phyloP scores from a whole-genome alignment of 1,140 invertebrate species.

The Colletes latitarsis region DNA sequence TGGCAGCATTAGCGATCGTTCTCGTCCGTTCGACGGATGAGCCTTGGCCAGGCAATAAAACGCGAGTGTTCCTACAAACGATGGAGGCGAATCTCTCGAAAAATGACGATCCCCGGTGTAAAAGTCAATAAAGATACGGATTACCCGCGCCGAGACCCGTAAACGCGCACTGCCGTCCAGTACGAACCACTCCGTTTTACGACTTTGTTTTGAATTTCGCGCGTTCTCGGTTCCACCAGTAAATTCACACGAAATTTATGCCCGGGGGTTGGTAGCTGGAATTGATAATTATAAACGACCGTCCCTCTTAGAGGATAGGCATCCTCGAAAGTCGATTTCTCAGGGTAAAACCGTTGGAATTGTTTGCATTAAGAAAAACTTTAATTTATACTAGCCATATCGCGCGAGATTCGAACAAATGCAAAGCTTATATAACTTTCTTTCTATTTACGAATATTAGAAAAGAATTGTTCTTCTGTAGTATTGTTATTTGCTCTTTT shows the following conservation, averaged over 20 bases:
- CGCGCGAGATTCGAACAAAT: too few relatives aligned
- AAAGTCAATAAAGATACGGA: slow-evolving; percentile 73
- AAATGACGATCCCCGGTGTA: slow-evolving; percentile 48
- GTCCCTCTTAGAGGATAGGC: background rate
- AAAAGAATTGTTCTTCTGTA: too few relatives aligned
- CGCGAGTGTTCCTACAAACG: background rate
- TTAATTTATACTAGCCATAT: too few relatives aligned
- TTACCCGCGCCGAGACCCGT: slow-evolving; percentile 59
- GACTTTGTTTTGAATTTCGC: slow-evolving; percentile 68
- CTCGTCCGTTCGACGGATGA: background rate
- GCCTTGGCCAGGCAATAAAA: slow-evolving; percentile 32
- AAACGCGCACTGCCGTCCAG: slow-evolving; percentile 48
- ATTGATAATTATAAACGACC: slow-evolving; percentile 33
- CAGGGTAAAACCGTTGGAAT: background rate
- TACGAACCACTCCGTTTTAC: slow-evolving; percentile 60
- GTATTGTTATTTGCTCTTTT: too few relatives aligned
- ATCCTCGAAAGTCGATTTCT: background rate
- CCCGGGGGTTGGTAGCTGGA: background rate
- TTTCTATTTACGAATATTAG: too few relatives aligned
- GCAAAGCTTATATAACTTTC: too few relatives aligned
- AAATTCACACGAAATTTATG: slow-evolving; percentile 11
- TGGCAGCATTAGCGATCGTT: background rate
- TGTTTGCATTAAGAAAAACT: background rate
- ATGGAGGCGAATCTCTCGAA: slow-evolving; percentile 28
- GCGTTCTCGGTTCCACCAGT: slow-evolving; percentile 4